Evolutionary conservation across 2,797 vertebrate species (phyloP), one percentile per base, ranked within the genome.

Genomic region (Carduelis carduelis): DNA sequence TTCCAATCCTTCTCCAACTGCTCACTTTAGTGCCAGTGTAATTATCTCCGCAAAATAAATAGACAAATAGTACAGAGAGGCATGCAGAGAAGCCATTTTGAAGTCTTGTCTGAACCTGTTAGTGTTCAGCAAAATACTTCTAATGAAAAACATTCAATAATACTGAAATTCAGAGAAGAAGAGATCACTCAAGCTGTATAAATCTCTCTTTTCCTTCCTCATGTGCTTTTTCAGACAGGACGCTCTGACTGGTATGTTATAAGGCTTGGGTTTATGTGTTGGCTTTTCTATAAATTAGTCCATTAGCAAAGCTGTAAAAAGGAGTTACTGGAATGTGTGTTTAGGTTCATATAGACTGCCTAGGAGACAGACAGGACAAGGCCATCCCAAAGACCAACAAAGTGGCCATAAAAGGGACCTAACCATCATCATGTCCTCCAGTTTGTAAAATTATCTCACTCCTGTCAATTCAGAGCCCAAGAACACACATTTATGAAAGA

Each of bases 191-290:
- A 47, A 55, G 39, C 27, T 68, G 22, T 59, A 80, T 71, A 65
- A 71, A 60, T 50, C 57, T 89, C 66, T 89, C 43, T 80, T 80
- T 83, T 89, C 43, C 82, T 82, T 83, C 17, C 21, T 87, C 28
- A 20, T 60, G 84, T 41, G 76, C 39, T 85, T 95, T 93, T 90
- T 81, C 57, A 85, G 72, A 87, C n/a, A 83, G 81, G 90, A 87
- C 14, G 59, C 11, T 32, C 16, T 76, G 24, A 22, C 7, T 19
- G 14, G 5, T 47, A 11, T 46, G 24, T 60, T 55, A 22, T 2
- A 20, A 47, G 17, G 6, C 3, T 46, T 68, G 30, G 14, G 4
- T 55, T 65, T 43, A 2, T 32, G 27, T 16, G 2, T 23, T 53
- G 68, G 6, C 55, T 90, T 88, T 90, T 63, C 44, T 75, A 4